Evolutionary conservation across 2,888 invertebrate genomes (phyloP), one percentile per base, ranked within the genome.

Genomic region (Acutogordius australiensis): DNA sequence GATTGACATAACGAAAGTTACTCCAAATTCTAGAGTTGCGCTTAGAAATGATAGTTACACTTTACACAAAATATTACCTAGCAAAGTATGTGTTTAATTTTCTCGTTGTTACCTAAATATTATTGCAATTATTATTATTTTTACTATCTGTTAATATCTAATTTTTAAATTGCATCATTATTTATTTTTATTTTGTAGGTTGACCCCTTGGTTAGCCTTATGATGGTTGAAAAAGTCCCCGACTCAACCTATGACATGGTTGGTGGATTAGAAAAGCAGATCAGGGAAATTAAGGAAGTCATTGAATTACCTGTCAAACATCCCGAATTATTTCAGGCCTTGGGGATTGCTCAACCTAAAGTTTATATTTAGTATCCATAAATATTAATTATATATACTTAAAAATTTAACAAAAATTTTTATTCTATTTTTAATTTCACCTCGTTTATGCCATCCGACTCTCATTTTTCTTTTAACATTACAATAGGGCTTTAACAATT

Each of bases 191-290:
- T 51, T 51, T 28, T 60, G 4, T 64, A 78, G 77, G 90, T 97
- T 1, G 97, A 97, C 76, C 97, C 97, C 0, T 75, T 97, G 62
- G 97, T 97, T 0, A 91, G 91, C 0, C 78, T 99, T 63, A 97
- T 97, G 97, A 97, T 99, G 97, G 97, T 97, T 0, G 97, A 99
- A 71, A 97, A 97, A 72, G 97, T 97, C 1, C 97, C 97, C 0
- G 97, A 97, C 72, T 94, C 94, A 0, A 99, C 97, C 1, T 97
- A 97, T 69, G 97, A 97, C 75, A 97, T 97, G 94, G 91, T 99
- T 27, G 97, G 97, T 65, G 97, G 97, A 61, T 75, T 97, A 63
- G 94, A 97, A 70, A 97, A 94, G 70, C 97, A 99, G 74, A 97
- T 99, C 61, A 94, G 97, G 71, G 97, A 97, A 73, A 97, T 97